Evolutionary conservation across 1,140 invertebrate genomes (phyloP).

Genomic region (Phymastichus coffea): DNA sequence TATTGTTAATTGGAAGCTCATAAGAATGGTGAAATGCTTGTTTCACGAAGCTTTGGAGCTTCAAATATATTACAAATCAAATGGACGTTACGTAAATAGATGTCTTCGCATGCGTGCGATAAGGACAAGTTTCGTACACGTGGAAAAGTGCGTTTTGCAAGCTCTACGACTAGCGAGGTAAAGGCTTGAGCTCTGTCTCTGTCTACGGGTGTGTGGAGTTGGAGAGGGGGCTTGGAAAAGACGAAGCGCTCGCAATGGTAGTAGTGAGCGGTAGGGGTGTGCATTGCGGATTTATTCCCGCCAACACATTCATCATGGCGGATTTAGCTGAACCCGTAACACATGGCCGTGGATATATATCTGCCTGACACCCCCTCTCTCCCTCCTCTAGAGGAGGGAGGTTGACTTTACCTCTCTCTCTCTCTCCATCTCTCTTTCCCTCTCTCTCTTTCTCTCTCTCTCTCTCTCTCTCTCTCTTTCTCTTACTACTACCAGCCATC

Average conservation of each 20-base stretch:
- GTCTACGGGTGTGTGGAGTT: constrained; percentile 9
- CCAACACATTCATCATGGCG: constrained; percentile 60
- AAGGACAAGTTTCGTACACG: too few species aligned
- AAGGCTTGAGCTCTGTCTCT: too few species aligned
- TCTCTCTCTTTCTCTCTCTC: constrained; percentile 1
- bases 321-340: constrained; percentile 60
- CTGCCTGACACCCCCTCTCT: constrained; percentile 34
- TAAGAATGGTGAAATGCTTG: too few species aligned
- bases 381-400: too few species aligned
- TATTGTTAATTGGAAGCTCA: too few species aligned
- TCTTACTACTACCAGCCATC: too few species aligned
- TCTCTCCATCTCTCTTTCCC: constrained; percentile 19
- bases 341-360: constrained; percentile 58
- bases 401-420: constrained; percentile 33
- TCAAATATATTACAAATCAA: too few species aligned
- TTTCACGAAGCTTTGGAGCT: too few species aligned
- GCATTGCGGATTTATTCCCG: constrained; percentile 60
- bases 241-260: constrained; percentile 24
- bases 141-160: too few species aligned
- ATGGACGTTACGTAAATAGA: too few species aligned
- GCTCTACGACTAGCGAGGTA: too few species aligned
- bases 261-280: constrained; percentile 47
- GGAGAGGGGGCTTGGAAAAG: constrained; percentile 29
- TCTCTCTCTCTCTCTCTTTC: constrained; percentile 6
- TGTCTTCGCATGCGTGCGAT: too few species aligned